These are phyloP conservation scores for Misgurnus mizolepis DNA, from an alignment of 2,113 vertebrate species.

Conservation along the genomic window DNA sequence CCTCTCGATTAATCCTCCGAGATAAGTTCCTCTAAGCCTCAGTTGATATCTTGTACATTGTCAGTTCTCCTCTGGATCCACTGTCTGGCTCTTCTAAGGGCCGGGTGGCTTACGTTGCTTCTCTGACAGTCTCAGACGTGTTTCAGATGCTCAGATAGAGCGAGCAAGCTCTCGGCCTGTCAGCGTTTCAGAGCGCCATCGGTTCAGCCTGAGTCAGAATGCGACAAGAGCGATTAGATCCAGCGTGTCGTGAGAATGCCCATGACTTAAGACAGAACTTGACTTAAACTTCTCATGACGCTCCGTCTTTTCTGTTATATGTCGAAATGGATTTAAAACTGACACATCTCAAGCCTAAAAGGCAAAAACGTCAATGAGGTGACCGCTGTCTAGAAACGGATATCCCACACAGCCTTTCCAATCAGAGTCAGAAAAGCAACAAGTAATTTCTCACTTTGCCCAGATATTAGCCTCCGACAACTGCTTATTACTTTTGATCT, in stretches of 20 bases:
- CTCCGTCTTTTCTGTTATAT: background rate
- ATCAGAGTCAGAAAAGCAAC: background rate
- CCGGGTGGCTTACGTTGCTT: constrained; percentile 9
- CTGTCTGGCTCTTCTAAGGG: constrained; percentile 36
- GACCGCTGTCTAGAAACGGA: constrained; percentile 20
- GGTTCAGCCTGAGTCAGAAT: constrained; percentile 19
- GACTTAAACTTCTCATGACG: background rate
- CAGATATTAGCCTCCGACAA: constrained; percentile 25
- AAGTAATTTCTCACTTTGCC: constrained; percentile 18
- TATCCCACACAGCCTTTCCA: background rate
- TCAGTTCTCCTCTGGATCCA: constrained; percentile 31
- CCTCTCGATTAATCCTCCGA: constrained; percentile 13
- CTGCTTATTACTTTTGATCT: constrained; percentile 42
- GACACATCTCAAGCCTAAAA: background rate
- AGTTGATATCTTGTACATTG: constrained; percentile 30
- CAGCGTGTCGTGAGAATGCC: background rate
- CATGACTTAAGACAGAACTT: too few species aligned
- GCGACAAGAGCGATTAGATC: constrained; percentile 12
- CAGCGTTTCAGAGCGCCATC: constrained; percentile 26
- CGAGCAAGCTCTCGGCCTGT: constrained; percentile 37
- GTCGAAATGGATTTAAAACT: constrained; percentile 18
- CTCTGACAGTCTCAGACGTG: constrained; percentile 18
- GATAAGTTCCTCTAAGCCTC: constrained; percentile 27
- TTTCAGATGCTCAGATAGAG: constrained; percentile 13
- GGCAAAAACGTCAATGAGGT: background rate